Evolutionary conservation across 2,888 invertebrate genomes (phyloP).

Genomic region (Sepiola atlantica): DNA sequence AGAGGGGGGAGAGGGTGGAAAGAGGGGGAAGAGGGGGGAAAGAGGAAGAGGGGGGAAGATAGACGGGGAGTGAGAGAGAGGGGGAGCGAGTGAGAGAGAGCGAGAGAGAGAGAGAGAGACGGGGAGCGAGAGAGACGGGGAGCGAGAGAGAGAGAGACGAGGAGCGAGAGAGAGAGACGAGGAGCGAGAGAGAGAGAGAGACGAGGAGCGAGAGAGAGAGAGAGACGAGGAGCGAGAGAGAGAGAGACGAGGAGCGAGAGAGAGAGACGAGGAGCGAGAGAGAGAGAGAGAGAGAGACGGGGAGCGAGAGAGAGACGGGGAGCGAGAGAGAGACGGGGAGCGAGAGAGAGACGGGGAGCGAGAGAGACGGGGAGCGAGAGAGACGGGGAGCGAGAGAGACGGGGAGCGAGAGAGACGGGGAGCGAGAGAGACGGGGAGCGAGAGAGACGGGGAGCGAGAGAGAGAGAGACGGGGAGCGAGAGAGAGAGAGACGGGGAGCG

Average conservation of each 20-base stretch:
- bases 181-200: neutral
- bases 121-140: too few relatives aligned
- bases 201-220: too few relatives aligned
- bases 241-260: neutral
- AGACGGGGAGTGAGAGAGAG: neutral
- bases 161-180: neutral
- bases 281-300: neutral
- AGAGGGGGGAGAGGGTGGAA: neutral
- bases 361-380: neutral
- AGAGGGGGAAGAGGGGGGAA: fast-evolving
- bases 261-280: neutral
- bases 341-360: too few relatives aligned
- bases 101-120: too few relatives aligned
- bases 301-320: neutral
- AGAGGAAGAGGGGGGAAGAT: neutral
- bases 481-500: neutral
- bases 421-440: too few relatives aligned
- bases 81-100: too few relatives aligned
- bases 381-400: neutral
- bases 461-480: neutral
- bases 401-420: neutral
- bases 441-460: too few relatives aligned
- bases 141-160: neutral
- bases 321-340: too few relatives aligned
- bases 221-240: too few relatives aligned